A percentile compares a stretch with the other conserved stretches of the same genome.
Evolutionary conservation across 2,797 vertebrate genomes (phyloP).

Genomic region (Tauraco hartlaubi): DNA sequence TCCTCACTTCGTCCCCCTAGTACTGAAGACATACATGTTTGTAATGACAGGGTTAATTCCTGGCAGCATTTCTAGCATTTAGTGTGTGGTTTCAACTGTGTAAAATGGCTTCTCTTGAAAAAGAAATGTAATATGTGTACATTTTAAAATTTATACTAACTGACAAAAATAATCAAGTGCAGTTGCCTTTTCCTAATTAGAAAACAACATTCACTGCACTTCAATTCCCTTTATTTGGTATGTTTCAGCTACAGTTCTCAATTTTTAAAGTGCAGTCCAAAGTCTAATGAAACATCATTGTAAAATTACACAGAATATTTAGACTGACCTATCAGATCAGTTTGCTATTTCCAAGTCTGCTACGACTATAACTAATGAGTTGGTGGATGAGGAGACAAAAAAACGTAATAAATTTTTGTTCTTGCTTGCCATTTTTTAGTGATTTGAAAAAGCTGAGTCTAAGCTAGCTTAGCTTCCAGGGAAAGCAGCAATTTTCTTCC

Average conservation of each 20-base stretch:
- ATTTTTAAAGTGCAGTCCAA: background rate
- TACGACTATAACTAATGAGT: background rate
- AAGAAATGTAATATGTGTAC: background rate
- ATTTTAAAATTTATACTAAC: background rate
- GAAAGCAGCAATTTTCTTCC: background rate
- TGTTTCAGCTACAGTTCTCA: background rate
- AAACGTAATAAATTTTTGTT: background rate
- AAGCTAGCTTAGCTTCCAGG: background rate
- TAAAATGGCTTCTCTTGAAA: background rate
- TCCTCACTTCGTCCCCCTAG: accelerated
- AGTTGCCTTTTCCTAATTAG: background rate
- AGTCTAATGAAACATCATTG: background rate
- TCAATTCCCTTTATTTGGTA: background rate
- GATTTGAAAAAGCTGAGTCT: background rate
- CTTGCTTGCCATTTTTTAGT: background rate
- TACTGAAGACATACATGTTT: background rate
- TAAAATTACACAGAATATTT: background rate
- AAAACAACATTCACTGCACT: background rate
- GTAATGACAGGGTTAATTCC: background rate
- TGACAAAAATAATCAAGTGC: background rate
- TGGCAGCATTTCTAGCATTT: background rate
- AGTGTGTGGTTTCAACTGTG: background rate
- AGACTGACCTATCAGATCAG: background rate
- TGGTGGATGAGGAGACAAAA: background rate
- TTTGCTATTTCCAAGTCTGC: background rate